Conservation (phyloP, 2,888 invertebrate species). For the Drosophila meridiana region DNA sequence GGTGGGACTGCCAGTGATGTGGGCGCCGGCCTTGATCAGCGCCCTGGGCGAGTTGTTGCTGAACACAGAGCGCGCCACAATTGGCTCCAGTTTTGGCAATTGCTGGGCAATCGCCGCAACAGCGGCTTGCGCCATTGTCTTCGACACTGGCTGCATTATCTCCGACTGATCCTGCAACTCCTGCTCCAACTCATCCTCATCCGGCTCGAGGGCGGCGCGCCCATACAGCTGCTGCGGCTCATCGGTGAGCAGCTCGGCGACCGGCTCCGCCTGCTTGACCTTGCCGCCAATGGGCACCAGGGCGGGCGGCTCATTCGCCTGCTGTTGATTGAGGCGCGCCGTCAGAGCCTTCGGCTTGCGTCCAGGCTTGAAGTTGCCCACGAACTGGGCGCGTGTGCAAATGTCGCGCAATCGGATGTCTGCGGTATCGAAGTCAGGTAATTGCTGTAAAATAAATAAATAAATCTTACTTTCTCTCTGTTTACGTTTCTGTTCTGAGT, state of each 20-base stretch:
- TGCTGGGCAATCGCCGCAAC: conserved; percentile 17
- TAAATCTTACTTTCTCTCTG: neutral
- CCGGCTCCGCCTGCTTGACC: conserved; percentile 20
- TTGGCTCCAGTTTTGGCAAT: conserved; percentile 77
- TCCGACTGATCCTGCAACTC: conserved; percentile 45
- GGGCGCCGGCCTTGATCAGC: conserved; percentile 35
- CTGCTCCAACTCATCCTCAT: conserved; percentile 47
- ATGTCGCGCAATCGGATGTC: conserved; percentile 91
- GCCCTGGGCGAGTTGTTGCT: conserved; percentile 28
- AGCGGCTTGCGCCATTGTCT: conserved; percentile 18
- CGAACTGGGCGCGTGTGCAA: conserved; percentile 83
- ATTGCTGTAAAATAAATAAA: conserved; percentile 86
- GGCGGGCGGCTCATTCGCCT: conserved; percentile 68
- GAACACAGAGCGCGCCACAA: conserved; percentile 29
- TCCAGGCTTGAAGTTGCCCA: conserved; percentile 82
- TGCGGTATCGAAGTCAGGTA: conserved; percentile 91
- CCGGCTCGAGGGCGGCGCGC: conserved; percentile 49
- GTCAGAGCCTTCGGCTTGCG: conserved; percentile 79
- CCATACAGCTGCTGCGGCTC: conserved; percentile 68
- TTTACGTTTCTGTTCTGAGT: neutral
- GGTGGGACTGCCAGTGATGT: conserved; percentile 69
- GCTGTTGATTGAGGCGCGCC: conserved; percentile 61
- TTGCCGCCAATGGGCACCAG: conserved; percentile 70
- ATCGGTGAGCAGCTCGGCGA: conserved; percentile 54
- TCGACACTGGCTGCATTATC: conserved; percentile 37